phyloP scores from a whole-genome alignment of 2,888 invertebrate genomes.

The Xestia ashworthii region DNA sequence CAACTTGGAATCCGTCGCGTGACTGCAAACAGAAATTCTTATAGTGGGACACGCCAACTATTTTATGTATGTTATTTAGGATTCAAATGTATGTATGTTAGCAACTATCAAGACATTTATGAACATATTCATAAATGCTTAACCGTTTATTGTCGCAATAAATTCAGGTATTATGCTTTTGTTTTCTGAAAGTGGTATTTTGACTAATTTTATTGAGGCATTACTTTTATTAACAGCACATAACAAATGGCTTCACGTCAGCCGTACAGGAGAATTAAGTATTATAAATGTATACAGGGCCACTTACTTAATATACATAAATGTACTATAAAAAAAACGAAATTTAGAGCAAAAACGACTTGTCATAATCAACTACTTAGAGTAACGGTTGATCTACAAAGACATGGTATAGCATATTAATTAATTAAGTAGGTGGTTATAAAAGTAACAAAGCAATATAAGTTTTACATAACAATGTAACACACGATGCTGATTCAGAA shows the following conservation, averaged over 20 bases:
- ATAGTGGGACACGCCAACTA: constrained; percentile 77
- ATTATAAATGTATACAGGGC: constrained; percentile 20
- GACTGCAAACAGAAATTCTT: constrained; percentile 83
- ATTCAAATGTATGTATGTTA: constrained; percentile 64
- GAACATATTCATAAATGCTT: constrained; percentile 66
- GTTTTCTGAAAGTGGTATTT: constrained; percentile 50
- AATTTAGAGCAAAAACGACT: constrained; percentile 16
- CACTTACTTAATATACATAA: background rate
- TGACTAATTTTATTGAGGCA: constrained; percentile 61
- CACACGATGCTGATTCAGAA: constrained; percentile 13
- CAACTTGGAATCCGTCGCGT: constrained; percentile 82
- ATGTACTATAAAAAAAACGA: background rate
- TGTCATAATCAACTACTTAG: background rate
- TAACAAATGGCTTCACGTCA: constrained; percentile 31
- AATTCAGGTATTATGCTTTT: constrained; percentile 58
- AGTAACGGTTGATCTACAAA: constrained; percentile 10
- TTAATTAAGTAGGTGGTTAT: constrained; percentile 1
- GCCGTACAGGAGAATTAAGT: constrained; percentile 27
- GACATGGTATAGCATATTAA: constrained; percentile 20
- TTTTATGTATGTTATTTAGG: constrained; percentile 71
- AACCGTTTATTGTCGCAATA: constrained; percentile 61
- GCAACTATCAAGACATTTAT: constrained; percentile 63
- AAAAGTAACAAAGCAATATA: background rate
- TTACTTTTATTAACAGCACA: constrained; percentile 52
- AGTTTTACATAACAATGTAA: background rate